Base-by-base conservation (phyloP, 92 coral and sea anemone species). In the Epizoanthus scotinus region DNA sequence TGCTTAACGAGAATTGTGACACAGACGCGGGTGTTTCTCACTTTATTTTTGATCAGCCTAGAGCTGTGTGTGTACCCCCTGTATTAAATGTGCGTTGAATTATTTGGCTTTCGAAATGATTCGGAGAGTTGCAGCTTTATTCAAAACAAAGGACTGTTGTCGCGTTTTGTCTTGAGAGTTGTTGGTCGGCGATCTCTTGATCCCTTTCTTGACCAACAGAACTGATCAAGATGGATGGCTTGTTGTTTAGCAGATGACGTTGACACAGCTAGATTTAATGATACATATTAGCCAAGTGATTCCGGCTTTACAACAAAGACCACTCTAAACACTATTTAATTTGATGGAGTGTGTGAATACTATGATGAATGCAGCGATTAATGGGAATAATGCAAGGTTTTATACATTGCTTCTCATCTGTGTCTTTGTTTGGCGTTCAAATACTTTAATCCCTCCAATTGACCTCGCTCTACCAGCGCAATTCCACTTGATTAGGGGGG, bases 401-500 rank as follows among this genome's bases (percentile, higher is more conserved):
- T 74, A 74, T 75, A 40, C 81, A 38, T 12, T 59, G 34, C 60
- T 36, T 20, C 61, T 60, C 38, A 36, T 59, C 20, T n/a, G 24
- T n/a, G 47, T 59, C 56, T 42, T 75, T 75, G 81, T 75, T 34
- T 75, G 66, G 40, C 21, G 42, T 34, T 40, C 42, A 20, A 75
- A 59, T 60, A 38, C 81, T 58, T 34, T 75, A 75, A 59, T 75
- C 81, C 67, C 24, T 4, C 81, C 59, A 38, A 75, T 58, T 75
- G 68, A 59, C 50, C 47, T 25, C 12, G 38, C 55, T 58, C 67
- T 58, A 6, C 81, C 53, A 24, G 81, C 67, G 60, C 25, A 59
- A 75, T 59, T 75, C 59, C 53, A 75, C 44, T 75, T 59, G 66
- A 75, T 75, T 75, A 67, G 28, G 81, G 59, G 53, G 81, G 81